Conservation (phyloP, 2,888 invertebrate species). For the Kuschelorhynchus macadamiae region DNA sequence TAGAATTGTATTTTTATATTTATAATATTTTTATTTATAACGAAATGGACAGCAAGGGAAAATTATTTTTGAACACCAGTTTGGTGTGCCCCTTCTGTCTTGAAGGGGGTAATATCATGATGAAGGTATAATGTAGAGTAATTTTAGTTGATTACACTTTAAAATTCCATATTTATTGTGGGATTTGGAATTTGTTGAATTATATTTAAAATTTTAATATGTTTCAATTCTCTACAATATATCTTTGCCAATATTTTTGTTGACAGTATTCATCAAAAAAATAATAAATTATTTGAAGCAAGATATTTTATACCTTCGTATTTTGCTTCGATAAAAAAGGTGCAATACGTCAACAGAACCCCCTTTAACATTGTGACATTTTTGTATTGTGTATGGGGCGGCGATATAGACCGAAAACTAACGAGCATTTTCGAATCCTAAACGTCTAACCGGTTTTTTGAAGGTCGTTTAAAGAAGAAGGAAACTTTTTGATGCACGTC, state of each 20-base stretch:
- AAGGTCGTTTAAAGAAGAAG: slow-evolving; percentile 76
- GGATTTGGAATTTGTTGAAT: too few species aligned
- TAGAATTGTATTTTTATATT: slow-evolving; percentile 52
- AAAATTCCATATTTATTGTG: too few species aligned
- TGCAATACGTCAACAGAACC: slow-evolving; percentile 2
- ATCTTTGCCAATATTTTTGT: background rate
- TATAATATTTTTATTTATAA: slow-evolving; percentile 32
- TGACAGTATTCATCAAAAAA: background rate
- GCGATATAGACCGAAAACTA: slow-evolving; percentile 73
- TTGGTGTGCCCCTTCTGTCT: slow-evolving; percentile 57
- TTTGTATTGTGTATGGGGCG: slow-evolving; percentile 91
- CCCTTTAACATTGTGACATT: slow-evolving; percentile 81
- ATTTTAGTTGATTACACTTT: too few species aligned
- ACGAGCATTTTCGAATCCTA: slow-evolving; percentile 68
- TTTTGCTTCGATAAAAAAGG: too few species aligned
- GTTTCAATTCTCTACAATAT: background rate
- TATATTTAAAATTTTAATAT: too few species aligned
- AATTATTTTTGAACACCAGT: slow-evolving; percentile 67
- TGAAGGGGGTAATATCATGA: slow-evolving; percentile 18
- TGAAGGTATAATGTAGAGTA: slow-evolving; percentile 61
- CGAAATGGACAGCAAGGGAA: slow-evolving; percentile 26
- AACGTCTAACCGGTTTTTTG: slow-evolving; percentile 76
- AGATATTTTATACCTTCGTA: too few species aligned
- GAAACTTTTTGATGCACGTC: slow-evolving; percentile 74
- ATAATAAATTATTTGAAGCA: background rate